Percentiles rank a stretch among this genome's conserved stretches.
These are phyloP conservation scores for Euleptes europaea DNA, from an alignment of 2,113 vertebrate species.

Conservation along the genomic window DNA sequence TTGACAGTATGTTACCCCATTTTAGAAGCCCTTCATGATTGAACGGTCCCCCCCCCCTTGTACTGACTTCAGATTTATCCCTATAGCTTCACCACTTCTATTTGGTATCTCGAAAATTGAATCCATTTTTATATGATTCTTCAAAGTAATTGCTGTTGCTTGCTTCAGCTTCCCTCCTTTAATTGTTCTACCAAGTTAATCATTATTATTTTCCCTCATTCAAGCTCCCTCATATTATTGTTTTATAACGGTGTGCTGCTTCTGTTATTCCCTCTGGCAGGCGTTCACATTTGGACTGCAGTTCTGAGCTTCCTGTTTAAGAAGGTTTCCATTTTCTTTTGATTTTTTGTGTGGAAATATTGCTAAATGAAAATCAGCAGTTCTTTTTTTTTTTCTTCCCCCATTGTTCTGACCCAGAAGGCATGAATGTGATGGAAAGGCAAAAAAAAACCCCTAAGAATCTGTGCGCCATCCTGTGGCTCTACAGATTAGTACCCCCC, in stretches of 20 bases:
- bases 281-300: slow-evolving; percentile 34
- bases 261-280: slow-evolving; percentile 17
- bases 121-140: neutral
- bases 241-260: neutral
- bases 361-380: neutral
- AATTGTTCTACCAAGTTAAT: slow-evolving; percentile 18
- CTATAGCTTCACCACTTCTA: neutral
- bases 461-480: neutral
- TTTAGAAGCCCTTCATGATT: neutral
- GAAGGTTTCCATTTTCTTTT: neutral
- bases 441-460: neutral
- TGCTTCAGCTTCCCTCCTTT: neutral
- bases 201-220: slow-evolving; percentile 39
- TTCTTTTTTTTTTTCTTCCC: neutral
- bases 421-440: neutral
- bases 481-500: neutral
- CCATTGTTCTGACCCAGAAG: neutral
- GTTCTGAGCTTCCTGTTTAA: slow-evolving; percentile 29
- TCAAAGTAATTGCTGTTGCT: neutral
- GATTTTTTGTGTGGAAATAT: neutral
- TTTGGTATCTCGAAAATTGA: neutral
- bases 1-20: neutral
- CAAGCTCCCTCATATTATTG: slow-evolving; percentile 26
- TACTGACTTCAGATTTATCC: neutral
- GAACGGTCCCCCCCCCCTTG: too few relatives aligned